phyloP scores from a whole-genome alignment of 2,888 invertebrate genomes.

The Ornithoptera alexandrae region DNA sequence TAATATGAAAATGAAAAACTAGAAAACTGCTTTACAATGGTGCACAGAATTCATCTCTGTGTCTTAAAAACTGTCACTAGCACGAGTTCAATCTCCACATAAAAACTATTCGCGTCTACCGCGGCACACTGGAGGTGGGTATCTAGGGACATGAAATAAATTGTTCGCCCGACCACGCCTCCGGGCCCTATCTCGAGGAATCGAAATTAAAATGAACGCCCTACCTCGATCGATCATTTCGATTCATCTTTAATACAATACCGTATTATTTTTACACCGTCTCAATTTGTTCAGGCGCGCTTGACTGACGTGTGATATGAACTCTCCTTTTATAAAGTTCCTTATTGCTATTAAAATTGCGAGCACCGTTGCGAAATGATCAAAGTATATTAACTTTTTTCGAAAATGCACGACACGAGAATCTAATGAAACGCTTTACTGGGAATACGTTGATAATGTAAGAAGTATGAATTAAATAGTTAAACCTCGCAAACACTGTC shows the following conservation, averaged over 20 bases:
- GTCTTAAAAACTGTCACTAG: constrained; percentile 32
- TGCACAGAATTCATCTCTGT: constrained; percentile 26
- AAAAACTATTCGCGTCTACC: constrained; percentile 26
- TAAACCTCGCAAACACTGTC: too few species aligned
- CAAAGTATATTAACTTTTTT: constrained; percentile 31
- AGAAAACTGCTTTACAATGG: constrained; percentile 4
- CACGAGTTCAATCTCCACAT: constrained; percentile 23
- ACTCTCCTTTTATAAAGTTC: constrained; percentile 51
- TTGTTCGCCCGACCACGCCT: constrained; percentile 74
- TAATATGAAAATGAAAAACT: not conserved
- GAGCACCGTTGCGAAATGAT: constrained; percentile 34
- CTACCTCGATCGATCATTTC: constrained; percentile 76
- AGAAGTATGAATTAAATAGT: too few species aligned
- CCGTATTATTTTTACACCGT: constrained; percentile 71
- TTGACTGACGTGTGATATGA: constrained; percentile 63
- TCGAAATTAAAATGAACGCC: constrained; percentile 79
- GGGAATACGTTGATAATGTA: too few species aligned
- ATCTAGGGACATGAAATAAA: constrained; percentile 75
- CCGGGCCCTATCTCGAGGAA: constrained; percentile 65
- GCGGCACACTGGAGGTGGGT: constrained; percentile 43
- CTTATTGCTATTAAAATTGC: constrained; percentile 47
- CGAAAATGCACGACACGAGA: too few species aligned
- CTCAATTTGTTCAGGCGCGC: constrained; percentile 66
- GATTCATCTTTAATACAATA: constrained; percentile 74
- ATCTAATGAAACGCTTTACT: too few species aligned